A percentile compares a stretch with the other conserved stretches of the same genome.
phyloP scores from a whole-genome alignment of 2,888 invertebrate species.

The Apotomis turbidana region DNA sequence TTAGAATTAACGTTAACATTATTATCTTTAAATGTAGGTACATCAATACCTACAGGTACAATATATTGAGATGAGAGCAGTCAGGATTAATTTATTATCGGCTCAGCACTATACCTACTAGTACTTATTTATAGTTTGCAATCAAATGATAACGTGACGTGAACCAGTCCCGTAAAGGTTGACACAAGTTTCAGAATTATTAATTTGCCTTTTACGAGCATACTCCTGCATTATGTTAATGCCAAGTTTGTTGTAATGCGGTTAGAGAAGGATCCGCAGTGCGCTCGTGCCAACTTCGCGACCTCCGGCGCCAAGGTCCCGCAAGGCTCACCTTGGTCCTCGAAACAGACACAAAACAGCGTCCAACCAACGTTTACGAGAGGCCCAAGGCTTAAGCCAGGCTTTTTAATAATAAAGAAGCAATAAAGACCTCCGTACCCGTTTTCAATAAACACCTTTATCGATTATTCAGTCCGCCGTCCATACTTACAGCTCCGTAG shows the following conservation, averaged over 20 bases:
- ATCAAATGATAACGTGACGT: slow-evolving; percentile 11
- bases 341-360: slow-evolving; percentile 10
- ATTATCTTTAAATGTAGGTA: no score
- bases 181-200: neutral
- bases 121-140: neutral
- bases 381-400: slow-evolving; percentile 50
- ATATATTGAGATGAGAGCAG: no score
- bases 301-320: slow-evolving; percentile 24
- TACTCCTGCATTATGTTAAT: neutral
- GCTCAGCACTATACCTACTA: no score
- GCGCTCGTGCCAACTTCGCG: slow-evolving; percentile 36
- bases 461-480: slow-evolving; percentile 83
- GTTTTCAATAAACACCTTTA: slow-evolving; percentile 84
- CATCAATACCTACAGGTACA: no score
- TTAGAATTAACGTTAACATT: no score
- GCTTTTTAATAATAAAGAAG: slow-evolving; percentile 79
- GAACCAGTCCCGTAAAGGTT: neutral
- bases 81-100: no score
- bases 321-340: slow-evolving; percentile 3
- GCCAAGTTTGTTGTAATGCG: slow-evolving; percentile 33
- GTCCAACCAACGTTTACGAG: neutral
- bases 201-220: neutral
- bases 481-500: slow-evolving; percentile 81
- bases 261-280: slow-evolving; percentile 29
- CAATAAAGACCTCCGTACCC: slow-evolving; percentile 81